Evolutionary conservation across 1,140 invertebrate species (phyloP).

Genomic region (Drosophila bipectinata): DNA sequence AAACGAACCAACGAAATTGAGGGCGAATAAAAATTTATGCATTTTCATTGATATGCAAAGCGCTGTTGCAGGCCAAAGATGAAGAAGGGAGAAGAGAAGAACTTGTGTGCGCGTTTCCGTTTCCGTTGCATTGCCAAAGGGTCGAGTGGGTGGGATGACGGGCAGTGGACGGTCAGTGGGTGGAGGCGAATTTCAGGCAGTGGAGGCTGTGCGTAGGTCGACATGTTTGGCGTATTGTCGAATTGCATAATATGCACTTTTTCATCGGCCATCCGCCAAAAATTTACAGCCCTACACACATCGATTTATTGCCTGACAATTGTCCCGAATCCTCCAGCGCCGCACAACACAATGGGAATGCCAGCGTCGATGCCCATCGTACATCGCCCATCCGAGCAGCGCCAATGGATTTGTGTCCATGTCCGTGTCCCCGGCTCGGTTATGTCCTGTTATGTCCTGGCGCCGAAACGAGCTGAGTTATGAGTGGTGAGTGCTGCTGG

Average conservation of each 20-base stretch:
- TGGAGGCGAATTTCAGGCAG: conserved; percentile 32
- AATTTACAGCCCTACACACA: conserved; percentile 83
- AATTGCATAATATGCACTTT: conserved; percentile 84
- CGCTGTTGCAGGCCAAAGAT: conserved; percentile 52
- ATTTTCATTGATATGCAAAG: conserved; percentile 84
- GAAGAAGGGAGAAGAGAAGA: conserved; percentile 66
- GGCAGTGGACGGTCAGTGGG: conserved; percentile 2
- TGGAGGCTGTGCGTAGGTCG: conserved; percentile 56
- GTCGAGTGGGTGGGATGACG: conserved; percentile 1
- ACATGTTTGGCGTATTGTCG: conserved; percentile 80
- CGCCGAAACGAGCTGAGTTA: conserved; percentile 57
- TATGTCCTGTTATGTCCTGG: conserved; percentile 32
- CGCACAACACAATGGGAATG: conserved; percentile 70
- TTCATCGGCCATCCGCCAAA: conserved; percentile 79
- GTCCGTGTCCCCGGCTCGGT: conserved; percentile 15
- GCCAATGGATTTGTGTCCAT: conserved; percentile 67
- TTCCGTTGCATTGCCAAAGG: conserved; percentile 56
- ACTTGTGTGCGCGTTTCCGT: conserved; percentile 78
- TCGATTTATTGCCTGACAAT: conserved; percentile 84
- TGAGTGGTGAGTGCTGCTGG: conserved; percentile 50
- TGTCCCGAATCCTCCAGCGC: conserved; percentile 64
- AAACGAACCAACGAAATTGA: conserved; percentile 34
- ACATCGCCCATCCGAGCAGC: conserved; percentile 1
- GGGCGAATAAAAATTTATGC: conserved; percentile 77
- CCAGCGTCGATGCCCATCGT: conserved; percentile 42